These are phyloP conservation scores for Cyprinodon variegatus DNA, from an alignment of 2,113 vertebrate genomes.

Conservation along the genomic window DNA sequence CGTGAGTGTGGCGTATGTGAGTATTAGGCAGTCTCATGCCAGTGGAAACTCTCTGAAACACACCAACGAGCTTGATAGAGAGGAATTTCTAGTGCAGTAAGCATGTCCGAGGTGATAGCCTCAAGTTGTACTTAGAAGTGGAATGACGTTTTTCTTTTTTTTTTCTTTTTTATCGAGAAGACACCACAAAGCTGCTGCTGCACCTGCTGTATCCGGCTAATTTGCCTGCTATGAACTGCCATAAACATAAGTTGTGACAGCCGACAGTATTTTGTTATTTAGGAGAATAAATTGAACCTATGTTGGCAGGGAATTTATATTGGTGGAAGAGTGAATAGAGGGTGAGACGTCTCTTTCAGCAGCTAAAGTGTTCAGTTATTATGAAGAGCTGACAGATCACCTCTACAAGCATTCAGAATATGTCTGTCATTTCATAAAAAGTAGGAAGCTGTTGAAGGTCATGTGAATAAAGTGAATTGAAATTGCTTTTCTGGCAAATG, in stretches of 20 bases:
- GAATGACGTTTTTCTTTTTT: conserved; percentile 24
- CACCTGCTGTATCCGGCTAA: conserved; percentile 3
- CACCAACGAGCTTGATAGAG: conserved; percentile 28
- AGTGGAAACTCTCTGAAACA: conserved; percentile 42
- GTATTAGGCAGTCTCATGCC: conserved; percentile 23
- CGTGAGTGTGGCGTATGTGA: conserved; percentile 10
- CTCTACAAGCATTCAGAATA: conserved; percentile 15
- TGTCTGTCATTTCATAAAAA: conserved; percentile 27
- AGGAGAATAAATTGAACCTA: conserved; percentile 8
- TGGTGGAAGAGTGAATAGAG: conserved; percentile 23
- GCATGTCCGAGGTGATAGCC: conserved; percentile 55
- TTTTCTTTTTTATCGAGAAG: conserved; percentile 4
- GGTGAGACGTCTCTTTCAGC: conserved; percentile 20
- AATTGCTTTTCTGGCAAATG: background rate
- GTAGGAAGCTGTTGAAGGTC: background rate
- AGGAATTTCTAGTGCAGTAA: conserved; percentile 46
- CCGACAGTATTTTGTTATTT: conserved; percentile 1
- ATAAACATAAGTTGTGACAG: conserved; percentile 31
- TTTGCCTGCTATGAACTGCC: conserved; percentile 7
- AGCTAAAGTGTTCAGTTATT: conserved; percentile 5
- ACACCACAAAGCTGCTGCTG: background rate
- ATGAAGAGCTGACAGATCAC: conserved; percentile 21
- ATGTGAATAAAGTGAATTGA: background rate
- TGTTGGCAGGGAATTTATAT: conserved; percentile 35
- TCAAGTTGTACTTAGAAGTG: conserved; percentile 24